Conservation (phyloP, 2,888 invertebrate species). For the Perizoma flavofasciatum region DNA sequence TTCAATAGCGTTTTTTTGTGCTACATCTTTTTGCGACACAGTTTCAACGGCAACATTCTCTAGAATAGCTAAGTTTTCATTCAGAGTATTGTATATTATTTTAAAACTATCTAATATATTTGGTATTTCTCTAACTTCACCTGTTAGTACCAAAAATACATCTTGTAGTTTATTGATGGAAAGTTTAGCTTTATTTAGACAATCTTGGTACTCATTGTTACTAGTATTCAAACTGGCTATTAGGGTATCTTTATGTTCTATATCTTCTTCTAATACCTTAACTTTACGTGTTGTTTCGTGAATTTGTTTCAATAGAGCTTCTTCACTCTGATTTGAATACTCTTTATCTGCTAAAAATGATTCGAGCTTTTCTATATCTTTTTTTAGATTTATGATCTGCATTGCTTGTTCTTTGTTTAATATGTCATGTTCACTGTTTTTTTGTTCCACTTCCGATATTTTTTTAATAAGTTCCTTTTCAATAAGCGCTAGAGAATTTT, state of each 20-base stretch:
- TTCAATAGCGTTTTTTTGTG: slow-evolving; percentile 30
- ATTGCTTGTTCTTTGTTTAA: slow-evolving; percentile 38
- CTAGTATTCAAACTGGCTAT: slow-evolving; percentile 47
- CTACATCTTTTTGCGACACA: slow-evolving; percentile 47
- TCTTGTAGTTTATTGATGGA: slow-evolving; percentile 48
- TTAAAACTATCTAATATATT: slow-evolving; percentile 51
- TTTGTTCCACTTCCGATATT: slow-evolving; percentile 40
- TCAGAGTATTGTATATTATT: slow-evolving; percentile 47
- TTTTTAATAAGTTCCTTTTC: slow-evolving; percentile 50
- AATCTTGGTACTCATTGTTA: slow-evolving; percentile 44
- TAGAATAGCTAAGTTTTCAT: slow-evolving; percentile 49
- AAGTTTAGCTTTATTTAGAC: slow-evolving; percentile 49
- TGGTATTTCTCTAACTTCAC: slow-evolving; percentile 52
- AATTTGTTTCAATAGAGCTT: slow-evolving; percentile 12
- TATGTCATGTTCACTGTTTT: slow-evolving; percentile 42
- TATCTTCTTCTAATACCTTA: slow-evolving; percentile 39
- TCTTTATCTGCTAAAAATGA: slow-evolving; percentile 39
- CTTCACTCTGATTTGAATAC: slow-evolving; percentile 26
- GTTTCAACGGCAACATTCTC: slow-evolving; percentile 47
- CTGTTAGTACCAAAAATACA: slow-evolving; percentile 50
- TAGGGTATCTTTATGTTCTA: slow-evolving; percentile 47
- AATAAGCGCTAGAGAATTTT: slow-evolving; percentile 39
- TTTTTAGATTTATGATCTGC: slow-evolving; percentile 44
- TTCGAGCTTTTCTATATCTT: slow-evolving; percentile 44
- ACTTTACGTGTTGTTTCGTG: slow-evolving; percentile 2